These are phyloP conservation scores for Popillia japonica DNA, from an alignment of 1,140 invertebrate species.

Conservation along the genomic window DNA sequence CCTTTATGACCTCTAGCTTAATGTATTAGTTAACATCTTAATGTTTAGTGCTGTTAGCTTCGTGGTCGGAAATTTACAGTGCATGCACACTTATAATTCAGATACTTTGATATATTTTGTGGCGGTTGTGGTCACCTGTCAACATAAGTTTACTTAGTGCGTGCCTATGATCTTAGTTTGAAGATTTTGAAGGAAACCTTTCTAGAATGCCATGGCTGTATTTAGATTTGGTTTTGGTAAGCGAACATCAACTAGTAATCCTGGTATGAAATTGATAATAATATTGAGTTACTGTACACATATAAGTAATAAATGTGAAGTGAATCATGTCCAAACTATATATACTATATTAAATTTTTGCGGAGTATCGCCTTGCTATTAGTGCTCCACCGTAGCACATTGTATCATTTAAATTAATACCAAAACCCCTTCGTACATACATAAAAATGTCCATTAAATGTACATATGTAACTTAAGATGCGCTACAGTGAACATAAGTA, in stretches of 20 bases:
- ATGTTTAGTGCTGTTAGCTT: constrained; percentile 13
- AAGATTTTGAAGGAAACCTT: constrained; percentile 13
- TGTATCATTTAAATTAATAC: no score
- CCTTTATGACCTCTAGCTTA: background rate
- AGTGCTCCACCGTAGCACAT: no score
- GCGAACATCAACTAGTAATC: constrained; percentile 32
- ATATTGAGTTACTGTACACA: no score
- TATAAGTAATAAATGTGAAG: no score
- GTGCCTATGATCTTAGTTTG: background rate
- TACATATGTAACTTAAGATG: no score
- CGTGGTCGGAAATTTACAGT: constrained; percentile 45
- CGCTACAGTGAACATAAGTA: no score
- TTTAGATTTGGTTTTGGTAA: constrained; percentile 58
- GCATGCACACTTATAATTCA: constrained; percentile 44
- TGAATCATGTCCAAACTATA: no score
- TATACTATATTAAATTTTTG: no score
- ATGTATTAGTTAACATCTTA: background rate
- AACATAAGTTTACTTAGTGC: constrained; percentile 39
- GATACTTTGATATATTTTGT: constrained; percentile 38
- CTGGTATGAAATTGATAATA: no score
- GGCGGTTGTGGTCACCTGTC: constrained; percentile 38
- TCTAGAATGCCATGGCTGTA: constrained; percentile 57
- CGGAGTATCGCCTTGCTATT: no score
- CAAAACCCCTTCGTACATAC: no score
- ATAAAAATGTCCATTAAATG: no score